Conservation (phyloP, 2,113 vertebrate genomes). For the Etheostoma spectabile region DNA sequence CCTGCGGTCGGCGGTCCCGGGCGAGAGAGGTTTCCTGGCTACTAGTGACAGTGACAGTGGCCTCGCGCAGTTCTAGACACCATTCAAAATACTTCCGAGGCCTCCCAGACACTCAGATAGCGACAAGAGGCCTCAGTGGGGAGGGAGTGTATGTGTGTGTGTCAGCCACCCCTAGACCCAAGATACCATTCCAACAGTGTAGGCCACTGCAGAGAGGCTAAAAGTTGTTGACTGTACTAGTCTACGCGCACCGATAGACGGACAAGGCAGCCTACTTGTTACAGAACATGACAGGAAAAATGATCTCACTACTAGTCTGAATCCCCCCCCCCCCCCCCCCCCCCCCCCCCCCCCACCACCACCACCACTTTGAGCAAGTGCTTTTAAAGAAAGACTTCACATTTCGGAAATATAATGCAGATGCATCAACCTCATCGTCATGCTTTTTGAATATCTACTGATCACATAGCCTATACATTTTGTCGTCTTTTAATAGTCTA, state of each 20-base stretch:
- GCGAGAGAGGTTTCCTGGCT: slow-evolving; percentile 42
- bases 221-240: slow-evolving; percentile 50
- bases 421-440: slow-evolving; percentile 71
- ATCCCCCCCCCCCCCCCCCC: background rate
- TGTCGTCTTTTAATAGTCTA: slow-evolving; percentile 72
- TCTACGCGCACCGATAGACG: slow-evolving; percentile 63
- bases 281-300: slow-evolving; percentile 68
- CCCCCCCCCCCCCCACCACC: background rate
- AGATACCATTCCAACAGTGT: slow-evolving; percentile 36
- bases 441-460: slow-evolving; percentile 79
- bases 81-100: slow-evolving; percentile 64
- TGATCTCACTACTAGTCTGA: slow-evolving; percentile 59
- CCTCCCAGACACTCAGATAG: slow-evolving; percentile 67
- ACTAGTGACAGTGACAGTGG: slow-evolving; percentile 47
- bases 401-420: slow-evolving; percentile 76
- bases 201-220: slow-evolving; percentile 45
- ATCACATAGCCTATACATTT: slow-evolving; percentile 75
- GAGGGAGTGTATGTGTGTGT: slow-evolving; percentile 37
- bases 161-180: slow-evolving; percentile 39
- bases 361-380: slow-evolving; percentile 41
- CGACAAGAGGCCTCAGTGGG: slow-evolving; percentile 70
- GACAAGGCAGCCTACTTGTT: slow-evolving; percentile 71
- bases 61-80: slow-evolving; percentile 61
- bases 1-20: slow-evolving; percentile 7
- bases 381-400: slow-evolving; percentile 76